Evolutionary conservation across 2,113 vertebrate species (phyloP), one percentile per base, ranked within the genome.

Genomic region (Corythornis vintsioides): DNA sequence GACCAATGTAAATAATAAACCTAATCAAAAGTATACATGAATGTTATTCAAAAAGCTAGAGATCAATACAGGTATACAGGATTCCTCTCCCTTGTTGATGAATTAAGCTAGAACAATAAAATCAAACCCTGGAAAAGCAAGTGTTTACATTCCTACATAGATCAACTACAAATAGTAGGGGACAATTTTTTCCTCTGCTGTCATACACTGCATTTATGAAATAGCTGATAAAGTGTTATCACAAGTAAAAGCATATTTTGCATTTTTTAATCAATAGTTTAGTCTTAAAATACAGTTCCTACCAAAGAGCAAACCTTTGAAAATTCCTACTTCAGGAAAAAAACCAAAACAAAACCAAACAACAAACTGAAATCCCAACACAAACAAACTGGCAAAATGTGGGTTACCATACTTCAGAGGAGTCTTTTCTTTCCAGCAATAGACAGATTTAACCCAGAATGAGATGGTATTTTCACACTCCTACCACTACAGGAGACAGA

Each of bases 241-340:
- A 38, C 64, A 92, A 95, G 65, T 47, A 90, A 82, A 89, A 80
- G 88, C 65, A 80, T 94, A 90, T 57, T 97, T 90, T 91, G 18
- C 84, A 87, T 90, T 91, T 95, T 96, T 94, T 43, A 81, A 79
- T 75, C 86, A 88, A 83, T n/a, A 82, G 47, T 81, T 88, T 67
- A 69, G 88, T 92, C 84, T 92, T 82, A 89, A 94, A 90, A 82
- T 79, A 92, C 3, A 70, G 60, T 75, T 95, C 67, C 69, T 91
- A 91, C 55, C 66, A 76, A 88, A 95, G 70, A 29, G 60, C 20
- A 64, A 88, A 55, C 50, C 87, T 82, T 45, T 84, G 28, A 79
- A 91, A 92, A 82, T 65, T 87, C 42, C 84, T 33, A 72, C 13
- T 63, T 45, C 19, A 26, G 60, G 11, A 55, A 3, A 10, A 80